Evolutionary conservation across 2,888 invertebrate species (phyloP).

Genomic region (Volucella bombylans): DNA sequence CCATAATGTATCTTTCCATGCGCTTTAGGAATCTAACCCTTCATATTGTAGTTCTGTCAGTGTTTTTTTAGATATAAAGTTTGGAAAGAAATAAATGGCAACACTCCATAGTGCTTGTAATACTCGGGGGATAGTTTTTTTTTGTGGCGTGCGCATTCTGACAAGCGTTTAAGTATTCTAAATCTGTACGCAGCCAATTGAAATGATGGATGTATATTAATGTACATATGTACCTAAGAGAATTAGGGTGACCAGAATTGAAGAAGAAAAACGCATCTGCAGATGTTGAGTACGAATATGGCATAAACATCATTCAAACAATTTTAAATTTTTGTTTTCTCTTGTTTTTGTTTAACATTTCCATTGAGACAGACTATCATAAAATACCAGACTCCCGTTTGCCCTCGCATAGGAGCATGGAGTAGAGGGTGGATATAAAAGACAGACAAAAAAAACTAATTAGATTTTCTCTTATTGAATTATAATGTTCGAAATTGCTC

Average conservation of each 20-base stretch:
- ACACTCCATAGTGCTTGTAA: too few relatives aligned
- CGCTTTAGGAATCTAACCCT: too few relatives aligned
- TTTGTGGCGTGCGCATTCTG: slow-evolving; percentile 66
- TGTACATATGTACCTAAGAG: slow-evolving; percentile 53
- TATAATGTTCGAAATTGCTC: slow-evolving; percentile 60
- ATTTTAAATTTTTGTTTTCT: not conserved
- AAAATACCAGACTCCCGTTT: slow-evolving; percentile 37
- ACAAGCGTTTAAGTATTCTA: slow-evolving; percentile 66
- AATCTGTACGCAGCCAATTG: slow-evolving; percentile 69
- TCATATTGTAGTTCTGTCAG: too few relatives aligned
- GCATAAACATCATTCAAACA: slow-evolving; percentile 52
- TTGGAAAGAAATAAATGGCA: too few relatives aligned
- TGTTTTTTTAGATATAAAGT: too few relatives aligned
- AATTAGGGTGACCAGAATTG: slow-evolving; percentile 2
- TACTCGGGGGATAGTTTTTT: slow-evolving; percentile 8
- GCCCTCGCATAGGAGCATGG: not conserved
- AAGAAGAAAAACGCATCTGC: slow-evolving; percentile 25
- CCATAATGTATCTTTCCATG: too few relatives aligned
- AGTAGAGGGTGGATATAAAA: slow-evolving; percentile 1
- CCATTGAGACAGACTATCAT: slow-evolving; percentile 52
- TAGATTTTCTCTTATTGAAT: slow-evolving; percentile 68
- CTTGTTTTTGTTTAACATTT: slow-evolving; percentile 33
- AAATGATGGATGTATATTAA: slow-evolving; percentile 55
- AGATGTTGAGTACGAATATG: slow-evolving; percentile 56
- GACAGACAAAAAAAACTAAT: slow-evolving; percentile 58